Evolutionary conservation across 2,888 invertebrate genomes (phyloP).

Genomic region (Cephus nigrinus): DNA sequence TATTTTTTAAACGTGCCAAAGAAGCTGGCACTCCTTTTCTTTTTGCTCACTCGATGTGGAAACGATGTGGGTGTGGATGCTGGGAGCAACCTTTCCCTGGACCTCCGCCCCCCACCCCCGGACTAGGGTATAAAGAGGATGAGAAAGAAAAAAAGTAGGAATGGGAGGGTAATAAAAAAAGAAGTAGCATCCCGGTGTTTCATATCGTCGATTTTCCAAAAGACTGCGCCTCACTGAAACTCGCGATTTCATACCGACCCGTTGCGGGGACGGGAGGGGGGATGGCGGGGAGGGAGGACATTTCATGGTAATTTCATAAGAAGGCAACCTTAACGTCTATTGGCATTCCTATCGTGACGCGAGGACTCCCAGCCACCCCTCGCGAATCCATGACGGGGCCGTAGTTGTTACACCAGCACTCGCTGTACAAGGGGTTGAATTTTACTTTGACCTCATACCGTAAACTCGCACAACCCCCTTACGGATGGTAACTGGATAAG

Average conservation of each 20-base stretch:
- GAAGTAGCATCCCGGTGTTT: conserved; percentile 42
- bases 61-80: not conserved
- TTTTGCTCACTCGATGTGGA: conserved; percentile 20
- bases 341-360: conserved; percentile 40
- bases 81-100: not conserved
- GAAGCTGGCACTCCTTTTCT: conserved; percentile 24
- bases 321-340: conserved; percentile 35
- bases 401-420: not conserved
- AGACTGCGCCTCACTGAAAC: conserved; percentile 46
- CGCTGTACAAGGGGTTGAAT: conserved; percentile 21
- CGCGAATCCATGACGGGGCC: not conserved
- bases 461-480: not conserved
- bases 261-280: not conserved
- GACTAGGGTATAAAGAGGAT: conserved; percentile 18
- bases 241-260: not conserved
- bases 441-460: conserved; percentile 21
- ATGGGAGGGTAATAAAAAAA: not conserved
- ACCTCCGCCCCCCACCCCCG: too few species aligned
- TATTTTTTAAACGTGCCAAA: conserved; percentile 43
- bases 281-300: not conserved
- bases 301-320: conserved; percentile 51
- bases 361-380: not conserved
- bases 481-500: not conserved
- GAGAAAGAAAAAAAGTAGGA: conserved; percentile 10
- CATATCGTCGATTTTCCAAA: conserved; percentile 63